A percentile compares a stretch with the other conserved stretches of the same genome.
Evolutionary conservation across 2,797 vertebrate species (phyloP).

Genomic region (Microcaecilia unicolor): DNA sequence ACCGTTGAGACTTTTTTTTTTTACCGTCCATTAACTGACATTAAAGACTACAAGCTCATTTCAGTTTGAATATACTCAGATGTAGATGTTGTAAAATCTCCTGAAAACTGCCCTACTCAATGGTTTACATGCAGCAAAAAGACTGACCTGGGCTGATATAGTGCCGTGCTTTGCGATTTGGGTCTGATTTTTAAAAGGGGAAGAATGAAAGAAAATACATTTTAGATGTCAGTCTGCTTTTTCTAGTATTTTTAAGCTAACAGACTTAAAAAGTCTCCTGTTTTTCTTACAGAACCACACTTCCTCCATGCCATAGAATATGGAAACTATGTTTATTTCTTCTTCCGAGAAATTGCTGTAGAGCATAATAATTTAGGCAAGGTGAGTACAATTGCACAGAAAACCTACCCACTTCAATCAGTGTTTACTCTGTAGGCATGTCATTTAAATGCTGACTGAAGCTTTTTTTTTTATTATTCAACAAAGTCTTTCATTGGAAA

Average conservation of each 20-base stretch:
- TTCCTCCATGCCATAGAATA: slow-evolving; percentile 96
- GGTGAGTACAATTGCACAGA: slow-evolving; percentile 69
- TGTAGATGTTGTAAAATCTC: background rate
- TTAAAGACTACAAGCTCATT: slow-evolving; percentile 18
- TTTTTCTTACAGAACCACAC: slow-evolving; percentile 82
- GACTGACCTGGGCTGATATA: too few relatives aligned
- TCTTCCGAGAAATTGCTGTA: slow-evolving; percentile 94
- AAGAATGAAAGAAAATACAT: too few relatives aligned
- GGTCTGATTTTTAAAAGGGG: too few relatives aligned
- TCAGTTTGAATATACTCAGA: slow-evolving; percentile 13
- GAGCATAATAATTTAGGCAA: slow-evolving; percentile 96
- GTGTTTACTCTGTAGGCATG: too few relatives aligned
- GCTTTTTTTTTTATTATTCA: too few relatives aligned
- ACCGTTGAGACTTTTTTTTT: slow-evolving; percentile 29
- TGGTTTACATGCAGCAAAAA: background rate
- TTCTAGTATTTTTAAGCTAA: background rate
- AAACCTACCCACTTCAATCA: too few relatives aligned
- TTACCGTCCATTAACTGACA: slow-evolving; percentile 32
- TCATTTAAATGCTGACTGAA: too few relatives aligned
- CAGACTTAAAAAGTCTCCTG: background rate
- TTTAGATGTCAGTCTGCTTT: too few relatives aligned
- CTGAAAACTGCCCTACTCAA: background rate
- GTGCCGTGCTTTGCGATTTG: too few relatives aligned
- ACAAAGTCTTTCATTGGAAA: too few relatives aligned
- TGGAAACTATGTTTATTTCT: slow-evolving; percentile 96